Evolutionary conservation across 2,797 vertebrate species (phyloP), one percentile per base, ranked within the genome.

Genomic region (Hephaestus fuliginosus): DNA sequence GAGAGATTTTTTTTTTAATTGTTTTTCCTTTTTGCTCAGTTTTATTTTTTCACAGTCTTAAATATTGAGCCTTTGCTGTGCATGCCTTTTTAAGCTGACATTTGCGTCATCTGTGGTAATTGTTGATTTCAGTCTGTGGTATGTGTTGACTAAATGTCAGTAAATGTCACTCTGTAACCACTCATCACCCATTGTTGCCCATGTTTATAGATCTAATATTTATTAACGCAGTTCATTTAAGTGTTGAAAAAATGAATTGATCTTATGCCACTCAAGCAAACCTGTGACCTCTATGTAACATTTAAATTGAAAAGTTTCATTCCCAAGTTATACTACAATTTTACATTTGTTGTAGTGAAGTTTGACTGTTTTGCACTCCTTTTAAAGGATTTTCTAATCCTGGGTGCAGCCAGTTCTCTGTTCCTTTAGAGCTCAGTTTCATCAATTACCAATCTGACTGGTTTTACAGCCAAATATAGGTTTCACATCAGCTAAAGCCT

Each of bases 81-180:
- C 83, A 92, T 91, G 90, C 83, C 84, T 87, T 91, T 62, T 84
- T 43, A 65, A 70, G 15, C 9, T 73, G 80, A 82, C 73, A 66
- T 86, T 57, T 81, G 25, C 57, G 33, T 80, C 15, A n/a, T 69
- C 86, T 91, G 88, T 92, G 81, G 74, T 89, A 79, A 81, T 68
- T 68, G 48, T 76, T 85, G 22, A 70, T 88, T 86, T 87, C 39
- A 61, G 51, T 73, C 77, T 89, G 88, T 91, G 83, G 60, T 80
- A 41, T 62, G 20, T 82, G 68, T 80, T 81, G 65, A 86, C 60
- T 66, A 62, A 82, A 85, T 79, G 81, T 81, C 68, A 75, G 36
- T 61, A 73, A 86, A 86, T 88, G 80, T 81, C 74, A 69, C 28
- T 65, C 77, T 70, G 20, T 68, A 88, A 88, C 90, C 91, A 93